These are phyloP conservation scores for Spinus pinus DNA, from an alignment of 2,797 vertebrate genomes.

Conservation along the genomic window DNA sequence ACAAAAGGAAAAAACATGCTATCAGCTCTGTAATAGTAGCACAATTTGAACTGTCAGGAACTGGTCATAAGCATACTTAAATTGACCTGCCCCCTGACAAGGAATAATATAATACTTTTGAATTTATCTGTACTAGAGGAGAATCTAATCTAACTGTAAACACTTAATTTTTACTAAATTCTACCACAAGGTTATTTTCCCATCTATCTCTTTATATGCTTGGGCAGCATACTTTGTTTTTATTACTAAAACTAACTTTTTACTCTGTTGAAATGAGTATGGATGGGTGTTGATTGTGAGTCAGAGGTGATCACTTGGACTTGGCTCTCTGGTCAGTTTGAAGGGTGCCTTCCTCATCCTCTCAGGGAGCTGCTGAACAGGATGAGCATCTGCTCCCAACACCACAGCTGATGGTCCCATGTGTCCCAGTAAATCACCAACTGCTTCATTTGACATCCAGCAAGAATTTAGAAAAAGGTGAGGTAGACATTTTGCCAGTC, in stretches of 20 bases:
- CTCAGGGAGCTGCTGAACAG: background rate
- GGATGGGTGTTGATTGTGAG: background rate
- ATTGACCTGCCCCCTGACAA: accelerated
- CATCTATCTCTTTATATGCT: background rate
- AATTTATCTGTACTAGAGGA: background rate
- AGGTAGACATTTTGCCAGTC: background rate
- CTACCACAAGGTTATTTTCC: background rate
- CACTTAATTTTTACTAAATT: background rate
- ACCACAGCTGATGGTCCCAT: accelerated
- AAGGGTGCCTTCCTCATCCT: background rate
- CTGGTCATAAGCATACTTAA: background rate
- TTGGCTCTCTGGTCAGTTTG: background rate
- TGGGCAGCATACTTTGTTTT: background rate
- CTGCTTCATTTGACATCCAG: background rate
- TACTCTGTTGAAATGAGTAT: background rate
- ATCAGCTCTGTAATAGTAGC: background rate
- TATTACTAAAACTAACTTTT: background rate
- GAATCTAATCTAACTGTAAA: background rate
- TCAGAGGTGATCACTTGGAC: background rate
- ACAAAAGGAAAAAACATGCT: background rate
- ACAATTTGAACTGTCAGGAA: background rate
- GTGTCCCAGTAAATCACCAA: background rate
- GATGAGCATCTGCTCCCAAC: accelerated
- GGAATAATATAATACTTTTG: background rate
- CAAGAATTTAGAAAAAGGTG: background rate